phyloP scores from a whole-genome alignment of 30 jellyfish, hydroid and myxozoan species.

The Pseudorhiza aurosa region DNA sequence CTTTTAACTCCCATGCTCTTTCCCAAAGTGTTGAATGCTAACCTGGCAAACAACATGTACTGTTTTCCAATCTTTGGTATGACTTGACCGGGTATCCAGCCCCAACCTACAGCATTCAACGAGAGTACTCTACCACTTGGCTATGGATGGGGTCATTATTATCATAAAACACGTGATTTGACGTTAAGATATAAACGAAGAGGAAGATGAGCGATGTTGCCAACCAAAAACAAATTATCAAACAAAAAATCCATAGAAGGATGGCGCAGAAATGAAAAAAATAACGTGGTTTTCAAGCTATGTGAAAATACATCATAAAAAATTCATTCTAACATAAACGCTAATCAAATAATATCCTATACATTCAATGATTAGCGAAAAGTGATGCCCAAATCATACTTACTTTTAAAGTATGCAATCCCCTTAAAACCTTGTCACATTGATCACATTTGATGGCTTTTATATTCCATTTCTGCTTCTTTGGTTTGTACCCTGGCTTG shows the following conservation, averaged over 20 bases:
- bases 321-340: no score
- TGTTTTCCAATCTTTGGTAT: no score
- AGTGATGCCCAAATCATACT: not conserved
- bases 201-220: no score
- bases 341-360: not conserved
- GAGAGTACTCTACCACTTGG: no score
- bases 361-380: not conserved
- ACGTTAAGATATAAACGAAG: no score
- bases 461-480: not conserved
- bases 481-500: constrained; percentile 43
- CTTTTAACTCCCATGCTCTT: no score
- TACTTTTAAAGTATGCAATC: constrained; percentile 53
- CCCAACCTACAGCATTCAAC: no score
- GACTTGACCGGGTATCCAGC: no score
- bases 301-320: not conserved
- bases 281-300: not conserved
- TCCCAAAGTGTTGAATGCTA: no score
- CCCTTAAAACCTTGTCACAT: constrained; percentile 50
- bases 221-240: not conserved
- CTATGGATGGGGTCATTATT: no score
- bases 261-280: not conserved
- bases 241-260: not conserved
- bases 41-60: no score
- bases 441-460: constrained; percentile 35
- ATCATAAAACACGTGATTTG: no score